Evolutionary conservation across 2,888 invertebrate genomes (phyloP), one percentile per base, ranked within the genome.

Genomic region (Pollenia angustigena): DNA sequence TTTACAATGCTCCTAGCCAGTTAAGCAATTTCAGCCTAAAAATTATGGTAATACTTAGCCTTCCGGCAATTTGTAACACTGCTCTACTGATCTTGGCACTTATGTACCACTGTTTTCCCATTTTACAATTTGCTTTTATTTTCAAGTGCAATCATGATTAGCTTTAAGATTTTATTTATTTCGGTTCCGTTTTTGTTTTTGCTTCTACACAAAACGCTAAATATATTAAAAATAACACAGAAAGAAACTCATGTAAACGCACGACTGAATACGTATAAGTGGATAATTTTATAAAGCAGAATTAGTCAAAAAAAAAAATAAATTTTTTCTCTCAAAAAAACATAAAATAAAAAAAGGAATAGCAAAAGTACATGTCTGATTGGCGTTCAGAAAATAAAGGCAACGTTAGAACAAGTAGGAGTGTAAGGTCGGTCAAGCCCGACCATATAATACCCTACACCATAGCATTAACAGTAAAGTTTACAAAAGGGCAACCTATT

Each of bases 231-330:
- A 56, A 60, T 46, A 52, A 44, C 2, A 50, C n/a, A 16, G 44
- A 50, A 42, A 60, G 68, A 69, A 71, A 66, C 60, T 60, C 60
- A 79, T 60, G 58, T 58, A 84, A 84, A 87, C 84, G 87, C 87
- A 87, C 87, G 87, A 84, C 78, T 87, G 84, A 78, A 14, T 81
- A 87, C 81, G 74, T 78, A 84, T 84, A 87, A 87, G 87, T 84
- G 87, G 81, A 87, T 87, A 84, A 87, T 87, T 87, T 81, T 84
- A 87, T 84, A 87, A 87, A 72, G 75, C 42, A 80, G 80, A 83
- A 86, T 86, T 86, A 82, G 66, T 56, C 18, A 75, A 81, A 74
- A 82, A 75, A 81, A 74, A 82, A 60, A 66, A 60, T 54, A 48
- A 66, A 44, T 56, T 66, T 44, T 60, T n/a, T 14, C 11, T 12